Conservation (phyloP, 2,888 invertebrate genomes). For the Drosophila robusta region DNA sequence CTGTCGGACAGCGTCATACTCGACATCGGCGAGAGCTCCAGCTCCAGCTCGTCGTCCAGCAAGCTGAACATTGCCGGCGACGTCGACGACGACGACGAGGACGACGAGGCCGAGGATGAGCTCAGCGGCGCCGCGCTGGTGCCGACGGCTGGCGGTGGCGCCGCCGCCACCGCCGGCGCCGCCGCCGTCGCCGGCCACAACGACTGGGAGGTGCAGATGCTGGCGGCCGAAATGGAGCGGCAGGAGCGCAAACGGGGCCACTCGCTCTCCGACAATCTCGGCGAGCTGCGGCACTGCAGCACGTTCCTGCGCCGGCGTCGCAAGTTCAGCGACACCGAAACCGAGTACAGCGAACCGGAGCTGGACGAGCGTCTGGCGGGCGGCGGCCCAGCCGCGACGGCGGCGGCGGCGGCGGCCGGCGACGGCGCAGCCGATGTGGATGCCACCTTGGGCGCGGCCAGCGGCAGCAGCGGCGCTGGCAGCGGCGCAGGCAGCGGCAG, state of each 20-base stretch:
- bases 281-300: constrained; percentile 74
- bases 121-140: constrained; percentile 53
- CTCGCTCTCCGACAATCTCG: constrained; percentile 79
- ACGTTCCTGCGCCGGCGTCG: constrained; percentile 76
- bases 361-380: constrained; percentile 62
- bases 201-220: constrained; percentile 92
- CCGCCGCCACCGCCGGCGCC: constrained; percentile 5
- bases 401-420: not conserved
- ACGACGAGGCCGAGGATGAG: constrained; percentile 77
- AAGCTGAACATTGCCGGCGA: constrained; percentile 77
- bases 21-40: constrained; percentile 83
- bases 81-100: constrained; percentile 67
- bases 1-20: constrained; percentile 84
- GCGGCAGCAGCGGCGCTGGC: constrained; percentile 38
- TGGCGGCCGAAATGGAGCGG: constrained; percentile 90
- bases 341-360: constrained; percentile 83
- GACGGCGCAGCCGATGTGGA: constrained; percentile 7
- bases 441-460: constrained; percentile 1
- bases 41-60: constrained; percentile 82
- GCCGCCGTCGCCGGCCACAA: no score
- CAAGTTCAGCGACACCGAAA: constrained; percentile 84
- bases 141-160: constrained; percentile 5
- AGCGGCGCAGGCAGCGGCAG: constrained; percentile 33
- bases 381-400: not conserved
- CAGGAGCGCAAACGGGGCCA: constrained; percentile 85